Conservation (phyloP, 2,113 vertebrate species). For the human (Homo sapiens) region GRCh38 chr3:154091001-154091500, state of each 20-base stretch:
- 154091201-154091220: neutral
- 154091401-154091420: neutral
- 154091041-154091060: neutral
- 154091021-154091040: neutral
- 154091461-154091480: neutral
- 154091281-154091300: neutral
- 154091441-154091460: neutral
- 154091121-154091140: neutral
- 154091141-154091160: neutral
- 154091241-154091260: neutral
- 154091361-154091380: neutral
- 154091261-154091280: neutral
- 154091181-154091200: neutral
- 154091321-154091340: neutral
- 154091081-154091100: neutral
- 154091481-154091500: neutral
- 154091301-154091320: neutral
- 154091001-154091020: neutral
- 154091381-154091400: neutral
- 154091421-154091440: neutral
- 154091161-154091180: neutral
- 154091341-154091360: neutral
- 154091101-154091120: neutral
- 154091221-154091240: neutral
- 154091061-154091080: neutral